A percentile compares a stretch with the other conserved stretches of the same genome.
Evolutionary conservation across 2,797 vertebrate genomes (phyloP).

Genomic region (Benthosema pterotum): DNA sequence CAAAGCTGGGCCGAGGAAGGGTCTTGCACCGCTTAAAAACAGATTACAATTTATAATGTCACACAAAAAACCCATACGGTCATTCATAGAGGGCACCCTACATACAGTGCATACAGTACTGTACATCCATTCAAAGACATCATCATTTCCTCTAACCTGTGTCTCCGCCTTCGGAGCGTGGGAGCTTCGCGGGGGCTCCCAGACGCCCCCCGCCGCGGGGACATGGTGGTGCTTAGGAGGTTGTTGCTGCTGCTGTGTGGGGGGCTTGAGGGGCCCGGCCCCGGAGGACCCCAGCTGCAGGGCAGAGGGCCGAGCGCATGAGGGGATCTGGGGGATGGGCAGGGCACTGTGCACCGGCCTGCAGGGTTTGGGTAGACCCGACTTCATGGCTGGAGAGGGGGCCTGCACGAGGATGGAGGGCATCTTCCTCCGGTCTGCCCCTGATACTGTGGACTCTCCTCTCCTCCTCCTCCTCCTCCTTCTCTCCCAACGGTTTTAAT

Average conservation of each 20-base stretch:
- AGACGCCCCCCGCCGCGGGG: constrained; percentile 42
- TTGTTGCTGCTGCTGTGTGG: constrained; percentile 54
- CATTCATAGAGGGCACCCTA: too few species aligned
- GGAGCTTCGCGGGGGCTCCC: constrained; percentile 48
- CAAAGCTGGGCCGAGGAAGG: too few species aligned
- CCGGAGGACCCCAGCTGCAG: constrained; percentile 72
- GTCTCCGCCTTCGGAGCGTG: constrained; percentile 66
- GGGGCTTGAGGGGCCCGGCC: constrained; percentile 84
- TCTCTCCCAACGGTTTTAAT: too few species aligned
- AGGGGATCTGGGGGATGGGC: constrained; percentile 89
- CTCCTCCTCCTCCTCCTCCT: constrained; percentile 12
- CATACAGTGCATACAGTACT: too few species aligned
- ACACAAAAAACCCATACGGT: too few species aligned
- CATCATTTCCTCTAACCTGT: constrained; percentile 83
- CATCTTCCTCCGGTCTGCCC: constrained; percentile 83
- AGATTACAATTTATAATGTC: too few species aligned
- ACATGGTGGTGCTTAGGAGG: constrained; percentile 59
- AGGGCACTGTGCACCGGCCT: constrained; percentile 94
- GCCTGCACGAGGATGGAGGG: constrained; percentile 95
- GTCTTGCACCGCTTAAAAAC: too few species aligned
- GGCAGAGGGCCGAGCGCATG: constrained; percentile 70
- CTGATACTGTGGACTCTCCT: constrained; percentile 2
- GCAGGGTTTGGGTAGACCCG: constrained; percentile 95
- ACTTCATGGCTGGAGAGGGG: constrained; percentile 91
- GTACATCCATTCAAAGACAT: not conserved